Evolutionary conservation across 1,140 invertebrate species (phyloP).

Genomic region (Aphelinus atriplicis): DNA sequence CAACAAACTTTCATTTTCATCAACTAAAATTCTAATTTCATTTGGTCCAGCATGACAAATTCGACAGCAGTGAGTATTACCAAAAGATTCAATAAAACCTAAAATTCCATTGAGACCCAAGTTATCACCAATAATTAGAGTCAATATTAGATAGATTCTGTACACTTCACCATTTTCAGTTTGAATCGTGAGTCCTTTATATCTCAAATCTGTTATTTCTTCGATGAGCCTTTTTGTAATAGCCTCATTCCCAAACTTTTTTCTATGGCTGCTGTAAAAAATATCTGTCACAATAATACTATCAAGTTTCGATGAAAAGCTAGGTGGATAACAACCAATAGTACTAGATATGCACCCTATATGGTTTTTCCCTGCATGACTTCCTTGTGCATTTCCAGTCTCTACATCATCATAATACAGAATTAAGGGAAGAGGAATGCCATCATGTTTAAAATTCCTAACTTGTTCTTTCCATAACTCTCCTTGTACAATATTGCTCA

Average conservation of each 20-base stretch:
- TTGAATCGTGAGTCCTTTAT: constrained; percentile 22
- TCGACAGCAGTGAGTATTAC: constrained; percentile 33
- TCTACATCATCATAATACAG: constrained; percentile 13
- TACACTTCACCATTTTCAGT: background rate
- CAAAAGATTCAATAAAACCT: constrained; percentile 38
- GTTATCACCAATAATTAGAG: constrained; percentile 38
- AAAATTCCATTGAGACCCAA: constrained; percentile 35
- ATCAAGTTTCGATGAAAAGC: constrained; percentile 6
- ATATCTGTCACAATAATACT: background rate
- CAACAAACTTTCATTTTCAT: background rate
- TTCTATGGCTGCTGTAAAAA: background rate
- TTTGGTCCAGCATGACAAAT: constrained; percentile 28
- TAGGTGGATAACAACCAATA: constrained; percentile 11
- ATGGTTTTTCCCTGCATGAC: background rate
- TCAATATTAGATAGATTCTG: constrained; percentile 34
- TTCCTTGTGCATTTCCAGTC: background rate
- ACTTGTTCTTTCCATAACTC: constrained; percentile 8
- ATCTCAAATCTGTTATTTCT: constrained; percentile 28
- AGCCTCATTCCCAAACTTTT: background rate
- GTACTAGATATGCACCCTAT: constrained; percentile 4
- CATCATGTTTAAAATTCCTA: background rate
- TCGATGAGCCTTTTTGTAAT: background rate
- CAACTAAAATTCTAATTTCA: background rate
- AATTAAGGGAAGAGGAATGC: constrained; percentile 9
- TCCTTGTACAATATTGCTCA: constrained; percentile 2